phyloP scores from a whole-genome alignment of 2,113 vertebrate genomes.

The Axis porcinus region DNA sequence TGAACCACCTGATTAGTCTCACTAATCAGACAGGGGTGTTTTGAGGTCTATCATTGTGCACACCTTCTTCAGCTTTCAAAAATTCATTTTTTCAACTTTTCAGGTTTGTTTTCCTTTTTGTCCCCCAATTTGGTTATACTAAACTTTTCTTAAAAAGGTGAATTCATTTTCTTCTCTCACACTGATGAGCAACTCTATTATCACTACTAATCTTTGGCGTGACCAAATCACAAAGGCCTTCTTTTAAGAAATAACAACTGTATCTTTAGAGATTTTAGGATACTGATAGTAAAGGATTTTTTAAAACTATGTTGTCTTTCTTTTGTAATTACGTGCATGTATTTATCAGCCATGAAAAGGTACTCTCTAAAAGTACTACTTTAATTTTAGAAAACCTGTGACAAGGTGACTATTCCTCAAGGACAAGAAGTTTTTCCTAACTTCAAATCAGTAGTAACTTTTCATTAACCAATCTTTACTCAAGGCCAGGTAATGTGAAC shows the following conservation, averaged over 20 bases:
- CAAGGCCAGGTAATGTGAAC: background rate
- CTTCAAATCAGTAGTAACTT: background rate
- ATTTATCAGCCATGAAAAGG: background rate
- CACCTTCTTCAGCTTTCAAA: background rate
- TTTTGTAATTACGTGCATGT: background rate
- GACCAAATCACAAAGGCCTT: background rate
- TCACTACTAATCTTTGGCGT: background rate
- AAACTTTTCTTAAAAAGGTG: background rate
- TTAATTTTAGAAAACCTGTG: conserved; percentile 24
- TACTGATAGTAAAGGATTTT: background rate
- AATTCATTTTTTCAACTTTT: background rate
- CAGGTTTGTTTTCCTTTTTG: background rate
- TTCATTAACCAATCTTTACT: background rate
- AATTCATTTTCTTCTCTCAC: background rate
- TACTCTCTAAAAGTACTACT: background rate
- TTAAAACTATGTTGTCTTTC: background rate
- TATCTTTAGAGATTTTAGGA: background rate
- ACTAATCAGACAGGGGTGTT: background rate
- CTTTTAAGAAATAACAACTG: background rate
- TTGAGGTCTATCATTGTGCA: background rate
- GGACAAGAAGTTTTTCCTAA: background rate
- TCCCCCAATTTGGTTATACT: background rate
- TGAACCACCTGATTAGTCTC: background rate
- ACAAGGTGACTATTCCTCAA: background rate
- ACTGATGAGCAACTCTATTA: background rate